Evolutionary conservation across 2,113 vertebrate species (phyloP).

Genomic region (Synchiropus splendidus): DNA sequence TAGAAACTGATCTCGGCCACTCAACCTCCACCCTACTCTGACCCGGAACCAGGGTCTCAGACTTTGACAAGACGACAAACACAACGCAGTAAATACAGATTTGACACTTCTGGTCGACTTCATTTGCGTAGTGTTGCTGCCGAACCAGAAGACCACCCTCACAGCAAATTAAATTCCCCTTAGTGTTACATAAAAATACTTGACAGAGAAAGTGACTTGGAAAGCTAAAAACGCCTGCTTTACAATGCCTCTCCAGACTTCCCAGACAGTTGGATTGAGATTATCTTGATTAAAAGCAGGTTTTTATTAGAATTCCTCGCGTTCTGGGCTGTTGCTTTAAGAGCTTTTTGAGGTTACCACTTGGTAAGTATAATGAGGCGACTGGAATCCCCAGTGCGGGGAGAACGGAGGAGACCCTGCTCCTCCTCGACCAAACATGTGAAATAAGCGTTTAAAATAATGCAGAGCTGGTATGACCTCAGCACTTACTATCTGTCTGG

Average conservation of each 20-base stretch:
- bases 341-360: conserved; percentile 50
- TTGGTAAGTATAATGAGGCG: conserved; percentile 37
- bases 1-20: no score
- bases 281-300: conserved; percentile 28
- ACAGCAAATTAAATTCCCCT: not conserved
- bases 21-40: no score
- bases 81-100: no score
- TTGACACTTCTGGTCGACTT: not conserved
- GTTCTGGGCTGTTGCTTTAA: conserved; percentile 38
- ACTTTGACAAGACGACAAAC: no score
- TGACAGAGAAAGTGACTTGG: conserved; percentile 4
- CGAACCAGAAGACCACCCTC: not conserved
- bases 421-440: conserved; percentile 13
- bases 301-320: conserved; percentile 47
- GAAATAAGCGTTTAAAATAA: conserved; percentile 25
- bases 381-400: conserved; percentile 30
- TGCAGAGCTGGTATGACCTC: conserved; percentile 6
- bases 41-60: no score
- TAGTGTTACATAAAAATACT: conserved; percentile 1
- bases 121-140: not conserved
- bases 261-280: conserved; percentile 36
- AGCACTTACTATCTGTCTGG: conserved; percentile 10
- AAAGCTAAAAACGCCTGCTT: conserved; percentile 12
- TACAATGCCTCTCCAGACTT: conserved; percentile 6
- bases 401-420: conserved; percentile 6